These are phyloP conservation scores for Ursus arctos DNA, from an alignment of 2,113 vertebrate species.

Conservation along the genomic window DNA sequence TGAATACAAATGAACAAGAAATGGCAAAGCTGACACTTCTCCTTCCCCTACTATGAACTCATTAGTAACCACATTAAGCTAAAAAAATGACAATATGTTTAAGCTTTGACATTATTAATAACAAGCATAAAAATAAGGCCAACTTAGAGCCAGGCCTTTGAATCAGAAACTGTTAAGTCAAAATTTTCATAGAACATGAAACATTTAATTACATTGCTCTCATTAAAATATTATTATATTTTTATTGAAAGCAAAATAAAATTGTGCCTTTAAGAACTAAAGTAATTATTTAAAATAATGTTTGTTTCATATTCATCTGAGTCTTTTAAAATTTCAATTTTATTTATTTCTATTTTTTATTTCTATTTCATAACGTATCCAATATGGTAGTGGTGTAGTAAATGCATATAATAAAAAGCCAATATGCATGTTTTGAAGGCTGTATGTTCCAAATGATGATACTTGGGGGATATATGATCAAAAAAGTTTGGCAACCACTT, in stretches of 20 bases:
- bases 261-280: neutral
- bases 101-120: neutral
- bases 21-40: neutral
- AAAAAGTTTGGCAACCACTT: neutral
- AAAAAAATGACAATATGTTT: neutral
- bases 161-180: neutral
- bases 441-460: neutral
- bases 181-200: neutral
- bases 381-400: neutral
- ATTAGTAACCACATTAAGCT: neutral
- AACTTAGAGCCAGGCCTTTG: neutral
- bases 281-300: neutral
- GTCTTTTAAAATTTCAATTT: neutral
- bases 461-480: neutral
- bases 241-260: neutral
- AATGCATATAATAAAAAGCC: neutral
- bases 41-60: neutral
- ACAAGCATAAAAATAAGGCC: neutral
- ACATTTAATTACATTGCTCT: neutral
- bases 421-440: neutral
- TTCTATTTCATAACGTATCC: neutral
- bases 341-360: neutral
- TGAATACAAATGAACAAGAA: neutral
- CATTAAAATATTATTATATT: slow-evolving; percentile 30
- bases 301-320: neutral